Base-by-base conservation (phyloP, 2,113 vertebrate species). In the Aspiorhynchus laticeps region DNA sequence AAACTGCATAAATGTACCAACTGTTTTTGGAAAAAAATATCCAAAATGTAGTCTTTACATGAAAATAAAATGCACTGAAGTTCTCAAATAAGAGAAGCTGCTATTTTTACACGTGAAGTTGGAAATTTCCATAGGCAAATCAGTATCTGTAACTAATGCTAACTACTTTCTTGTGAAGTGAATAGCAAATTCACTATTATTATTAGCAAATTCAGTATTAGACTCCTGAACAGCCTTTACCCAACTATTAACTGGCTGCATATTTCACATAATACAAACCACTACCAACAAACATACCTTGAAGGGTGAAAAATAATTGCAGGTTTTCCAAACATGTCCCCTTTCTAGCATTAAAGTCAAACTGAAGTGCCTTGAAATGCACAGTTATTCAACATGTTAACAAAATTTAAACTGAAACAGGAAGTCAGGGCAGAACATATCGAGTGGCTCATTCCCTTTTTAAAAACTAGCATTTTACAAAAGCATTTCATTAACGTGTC, bases 61-160 rank as follows among this genome's bases (percentile, higher is more conserved):
- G 53, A 61, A 43, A 83, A 31, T 36, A 67, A 69, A 78, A 28
- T 14, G 46, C 17, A 61, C n/a, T 53, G 36, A 28, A 67, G 56
- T 88, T 83, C 61, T 83, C 36, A 38, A 83, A n/a, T 17, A 65
- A 84, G 56, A 59, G 56, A 59, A 59, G 21, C 21, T 59, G 51
- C 80, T 67, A 36, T 51, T 59, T 81, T 36, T 76, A 81, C 41
- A 85, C 48, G 61, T 65, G 36, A 43, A 81, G 77, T 38, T 81
- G 26, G 12, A 85, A 33, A 86, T 89, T 74, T 89, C 63, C 77
- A 89, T 78, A 89, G 82, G 85, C 86, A 89, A 89, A 87, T 78
- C 83, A n/a, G 21, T 26, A 28, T 61, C 26, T 56, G 51, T 33
- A 53, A 81, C 56, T 87, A 79, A 82, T 77, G 81, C 59, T 24